These are phyloP conservation scores for Turritopsis rubra DNA, from an alignment of 30 jellyfish, hydroid and myxozoan genomes.

Conservation along the genomic window DNA sequence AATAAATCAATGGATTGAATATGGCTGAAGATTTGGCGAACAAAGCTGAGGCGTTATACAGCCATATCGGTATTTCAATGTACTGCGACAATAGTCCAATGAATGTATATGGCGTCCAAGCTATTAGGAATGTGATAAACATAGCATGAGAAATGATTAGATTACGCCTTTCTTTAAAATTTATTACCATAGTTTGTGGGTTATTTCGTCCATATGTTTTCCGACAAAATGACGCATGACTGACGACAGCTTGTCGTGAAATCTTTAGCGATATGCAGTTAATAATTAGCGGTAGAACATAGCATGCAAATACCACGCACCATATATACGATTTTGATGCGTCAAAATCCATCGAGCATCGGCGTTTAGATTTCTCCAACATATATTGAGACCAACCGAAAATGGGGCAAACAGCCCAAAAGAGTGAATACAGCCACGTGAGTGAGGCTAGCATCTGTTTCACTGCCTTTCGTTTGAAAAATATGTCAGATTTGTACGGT, in stretches of 20 bases:
- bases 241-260: not conserved
- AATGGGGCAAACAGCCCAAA: not conserved
- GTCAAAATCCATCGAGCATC: not conserved
- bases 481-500: not conserved
- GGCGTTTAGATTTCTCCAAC: not conserved
- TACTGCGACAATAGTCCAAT: not conserved
- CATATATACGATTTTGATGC: not conserved
- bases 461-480: not conserved
- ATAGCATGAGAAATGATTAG: not conserved
- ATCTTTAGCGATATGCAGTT: not conserved
- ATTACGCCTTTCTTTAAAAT: not conserved
- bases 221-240: not conserved
- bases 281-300: not conserved
- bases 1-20: not conserved
- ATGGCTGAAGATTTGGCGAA: not conserved
- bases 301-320: not conserved
- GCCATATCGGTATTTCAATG: not conserved
- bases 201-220: not conserved
- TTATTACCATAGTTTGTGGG: not conserved
- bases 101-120: slow-evolving; percentile 12
- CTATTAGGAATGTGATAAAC: not conserved
- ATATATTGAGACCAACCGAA: not conserved
- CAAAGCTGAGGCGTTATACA: not conserved
- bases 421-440: not conserved
- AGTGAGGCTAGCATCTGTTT: not conserved